A percentile compares a stretch with the other conserved stretches of the same genome.
phyloP scores from a whole-genome alignment of 2,797 vertebrate species.

The Mus spretus region DNA sequence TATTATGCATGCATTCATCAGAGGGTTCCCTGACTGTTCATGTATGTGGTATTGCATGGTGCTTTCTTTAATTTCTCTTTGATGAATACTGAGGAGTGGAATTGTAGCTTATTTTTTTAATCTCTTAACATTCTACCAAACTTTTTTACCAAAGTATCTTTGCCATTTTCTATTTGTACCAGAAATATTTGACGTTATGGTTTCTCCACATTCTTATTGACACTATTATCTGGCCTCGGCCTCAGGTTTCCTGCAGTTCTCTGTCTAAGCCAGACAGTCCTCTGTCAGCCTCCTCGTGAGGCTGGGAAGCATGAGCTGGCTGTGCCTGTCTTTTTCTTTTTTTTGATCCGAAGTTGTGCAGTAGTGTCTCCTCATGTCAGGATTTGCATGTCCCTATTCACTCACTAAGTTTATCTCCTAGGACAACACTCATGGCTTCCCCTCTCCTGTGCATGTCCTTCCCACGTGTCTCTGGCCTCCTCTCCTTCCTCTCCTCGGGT shows the following conservation, averaged over 20 bases:
- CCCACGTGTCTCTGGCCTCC: background rate
- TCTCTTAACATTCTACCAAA: background rate
- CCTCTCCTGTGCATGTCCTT: background rate
- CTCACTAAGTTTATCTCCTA: background rate
- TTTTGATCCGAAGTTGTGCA: background rate
- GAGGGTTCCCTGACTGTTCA: background rate
- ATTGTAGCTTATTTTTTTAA: background rate
- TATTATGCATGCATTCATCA: background rate
- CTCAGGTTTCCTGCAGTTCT: background rate
- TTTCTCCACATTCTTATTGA: background rate
- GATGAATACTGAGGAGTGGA: background rate
- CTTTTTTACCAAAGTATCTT: background rate
- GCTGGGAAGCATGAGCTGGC: background rate
- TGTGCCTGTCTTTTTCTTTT: background rate
- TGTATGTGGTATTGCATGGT: background rate
- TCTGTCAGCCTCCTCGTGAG: background rate
- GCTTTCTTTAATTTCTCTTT: slow-evolving; percentile 12
- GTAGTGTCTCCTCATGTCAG: background rate
- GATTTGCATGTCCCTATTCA: background rate
- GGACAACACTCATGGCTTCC: background rate
- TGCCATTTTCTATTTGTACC: background rate
- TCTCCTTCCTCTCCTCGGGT: background rate
- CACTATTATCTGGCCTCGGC: background rate
- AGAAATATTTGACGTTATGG: background rate
- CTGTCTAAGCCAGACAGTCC: background rate